Percentiles rank a stretch among this genome's conserved stretches.
Conservation (phyloP, 2,113 vertebrate genomes). For the Microcebus murinus region DNA sequence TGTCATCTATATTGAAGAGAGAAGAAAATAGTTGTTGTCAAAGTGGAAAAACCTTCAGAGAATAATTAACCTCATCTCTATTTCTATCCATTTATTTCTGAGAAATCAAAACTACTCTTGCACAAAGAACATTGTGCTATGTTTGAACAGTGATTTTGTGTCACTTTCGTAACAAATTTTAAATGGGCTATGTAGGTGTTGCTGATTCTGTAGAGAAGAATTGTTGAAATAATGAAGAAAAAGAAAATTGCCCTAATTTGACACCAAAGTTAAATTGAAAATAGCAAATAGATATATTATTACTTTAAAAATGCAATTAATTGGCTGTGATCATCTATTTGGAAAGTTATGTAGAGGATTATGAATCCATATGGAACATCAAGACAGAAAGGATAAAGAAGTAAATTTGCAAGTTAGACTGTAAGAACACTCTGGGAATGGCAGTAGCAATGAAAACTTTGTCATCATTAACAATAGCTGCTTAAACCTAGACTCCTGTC, state of each 20-base stretch:
- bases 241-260: background rate
- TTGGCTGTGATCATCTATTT: background rate
- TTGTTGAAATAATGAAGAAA: background rate
- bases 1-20: background rate
- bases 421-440: background rate
- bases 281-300: background rate
- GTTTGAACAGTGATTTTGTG: constrained; percentile 67
- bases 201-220: background rate
- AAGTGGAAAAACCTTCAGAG: constrained; percentile 15
- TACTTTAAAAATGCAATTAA: background rate
- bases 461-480: background rate
- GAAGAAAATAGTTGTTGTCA: constrained; percentile 9
- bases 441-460: background rate
- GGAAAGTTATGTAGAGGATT: background rate
- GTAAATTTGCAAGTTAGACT: background rate
- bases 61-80: constrained; percentile 77
- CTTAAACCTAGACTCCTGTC: background rate
- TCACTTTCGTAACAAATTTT: constrained; percentile 49
- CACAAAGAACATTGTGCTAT: constrained; percentile 43
- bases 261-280: background rate
- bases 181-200: background rate
- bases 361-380: background rate
- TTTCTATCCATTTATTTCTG: constrained; percentile 75
- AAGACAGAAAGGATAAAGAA: background rate
- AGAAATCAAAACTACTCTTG: constrained; percentile 59